phyloP scores from a whole-genome alignment of 2,113 vertebrate genomes.

The Phasianus colchicus region DNA sequence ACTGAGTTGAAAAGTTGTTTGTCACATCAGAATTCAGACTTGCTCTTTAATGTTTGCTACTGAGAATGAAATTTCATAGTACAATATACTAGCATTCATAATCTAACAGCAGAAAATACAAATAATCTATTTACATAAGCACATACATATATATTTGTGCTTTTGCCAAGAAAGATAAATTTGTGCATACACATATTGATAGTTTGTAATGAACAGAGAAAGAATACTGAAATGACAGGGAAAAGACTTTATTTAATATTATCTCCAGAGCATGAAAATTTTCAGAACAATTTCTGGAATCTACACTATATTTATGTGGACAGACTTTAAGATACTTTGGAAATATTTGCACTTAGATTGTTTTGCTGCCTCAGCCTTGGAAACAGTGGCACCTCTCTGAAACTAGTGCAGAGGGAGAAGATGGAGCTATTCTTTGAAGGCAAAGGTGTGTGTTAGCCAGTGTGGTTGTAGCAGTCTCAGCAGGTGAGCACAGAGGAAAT shows the following conservation, averaged over 20 bases:
- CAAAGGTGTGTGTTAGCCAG: not conserved
- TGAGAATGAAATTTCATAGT: not conserved
- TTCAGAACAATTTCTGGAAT: not conserved
- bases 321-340: not conserved
- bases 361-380: rapidly evolving
- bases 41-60: not conserved
- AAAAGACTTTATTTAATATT: not conserved
- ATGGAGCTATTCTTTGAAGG: not conserved
- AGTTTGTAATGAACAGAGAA: not conserved
- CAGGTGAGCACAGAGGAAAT: not conserved
- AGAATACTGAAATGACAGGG: not conserved
- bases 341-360: not conserved
- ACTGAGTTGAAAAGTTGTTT: not conserved
- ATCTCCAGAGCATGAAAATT: not conserved
- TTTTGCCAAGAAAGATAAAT: not conserved
- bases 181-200: not conserved
- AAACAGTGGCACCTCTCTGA: not conserved
- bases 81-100: not conserved
- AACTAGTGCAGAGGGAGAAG: not conserved
- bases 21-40: not conserved
- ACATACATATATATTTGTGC: not conserved
- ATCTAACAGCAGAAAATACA: not conserved
- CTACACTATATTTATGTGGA: not conserved
- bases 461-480: not conserved
- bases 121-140: not conserved